Evolutionary conservation across 2,113 vertebrate species (phyloP).

Genomic region (Hiodon alosoides): DNA sequence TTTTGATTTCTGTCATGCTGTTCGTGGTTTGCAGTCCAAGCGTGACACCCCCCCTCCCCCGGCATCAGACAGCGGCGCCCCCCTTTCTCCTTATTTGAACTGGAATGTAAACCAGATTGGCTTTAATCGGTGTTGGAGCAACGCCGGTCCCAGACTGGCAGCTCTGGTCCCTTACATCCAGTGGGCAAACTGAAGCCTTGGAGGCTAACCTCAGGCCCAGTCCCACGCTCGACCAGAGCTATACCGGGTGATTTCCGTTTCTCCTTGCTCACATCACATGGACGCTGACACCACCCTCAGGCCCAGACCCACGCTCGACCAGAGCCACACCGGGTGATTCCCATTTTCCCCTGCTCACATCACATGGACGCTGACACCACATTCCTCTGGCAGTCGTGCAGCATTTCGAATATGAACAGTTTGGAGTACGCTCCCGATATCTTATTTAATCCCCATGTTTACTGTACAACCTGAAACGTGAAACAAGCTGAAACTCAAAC

Average conservation of each 20-base stretch:
- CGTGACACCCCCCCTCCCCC: background rate
- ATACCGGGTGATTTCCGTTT: background rate
- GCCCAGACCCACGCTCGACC: background rate
- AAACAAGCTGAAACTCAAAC: background rate
- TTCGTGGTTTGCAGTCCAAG: background rate
- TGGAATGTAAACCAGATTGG: constrained; percentile 15
- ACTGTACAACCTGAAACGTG: background rate
- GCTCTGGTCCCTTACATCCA: background rate
- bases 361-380: background rate
- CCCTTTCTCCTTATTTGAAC: constrained; percentile 10
- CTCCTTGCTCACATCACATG: background rate
- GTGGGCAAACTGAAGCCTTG: background rate
- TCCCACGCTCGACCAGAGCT: too few species aligned
- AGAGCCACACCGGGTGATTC: background rate
- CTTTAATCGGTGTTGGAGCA: constrained; percentile 13
- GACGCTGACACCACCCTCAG: background rate
- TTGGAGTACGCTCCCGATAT: constrained; percentile 47
- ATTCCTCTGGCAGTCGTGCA: constrained; percentile 37
- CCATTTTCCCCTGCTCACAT: background rate
- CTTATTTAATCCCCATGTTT: constrained; percentile 38
- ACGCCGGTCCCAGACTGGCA: background rate
- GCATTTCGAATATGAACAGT: constrained; percentile 48
- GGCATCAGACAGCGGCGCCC: background rate
- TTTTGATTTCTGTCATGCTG: background rate
- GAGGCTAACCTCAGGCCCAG: background rate